phyloP scores from a whole-genome alignment of 2,888 invertebrate species.

The Drosophila conformis region DNA sequence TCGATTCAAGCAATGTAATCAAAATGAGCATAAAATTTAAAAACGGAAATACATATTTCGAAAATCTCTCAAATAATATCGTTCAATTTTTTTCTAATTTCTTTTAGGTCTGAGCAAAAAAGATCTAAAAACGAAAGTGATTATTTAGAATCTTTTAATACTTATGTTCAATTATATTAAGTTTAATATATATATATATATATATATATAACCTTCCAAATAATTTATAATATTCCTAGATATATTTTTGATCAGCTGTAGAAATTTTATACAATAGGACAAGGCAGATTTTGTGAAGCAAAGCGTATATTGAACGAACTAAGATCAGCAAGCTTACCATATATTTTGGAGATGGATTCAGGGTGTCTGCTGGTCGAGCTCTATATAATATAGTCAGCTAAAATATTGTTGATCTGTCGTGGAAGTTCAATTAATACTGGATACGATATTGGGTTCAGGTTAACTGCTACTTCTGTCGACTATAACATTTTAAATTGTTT shows the following conservation, averaged over 20 bases:
- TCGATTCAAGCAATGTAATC: not conserved
- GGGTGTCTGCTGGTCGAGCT: not conserved
- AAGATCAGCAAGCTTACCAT: not conserved
- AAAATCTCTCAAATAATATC: not conserved
- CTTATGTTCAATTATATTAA: not conserved
- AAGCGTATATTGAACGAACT: not conserved
- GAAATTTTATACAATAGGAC: not conserved
- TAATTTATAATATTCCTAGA: not conserved
- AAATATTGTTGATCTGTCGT: not conserved
- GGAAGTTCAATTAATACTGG: not conserved
- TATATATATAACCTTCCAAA: no score
- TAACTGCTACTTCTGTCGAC: not conserved
- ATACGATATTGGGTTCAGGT: not conserved
- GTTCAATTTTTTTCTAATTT: not conserved
- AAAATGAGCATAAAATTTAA: not conserved
- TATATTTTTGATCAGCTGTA: not conserved
- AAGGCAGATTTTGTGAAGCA: no score
- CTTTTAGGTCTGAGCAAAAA: not conserved
- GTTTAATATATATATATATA: not conserved
- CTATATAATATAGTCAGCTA: not conserved
- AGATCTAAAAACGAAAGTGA: not conserved
- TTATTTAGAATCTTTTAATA: not conserved
- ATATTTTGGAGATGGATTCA: not conserved
- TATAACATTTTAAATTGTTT: not conserved
- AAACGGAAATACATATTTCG: not conserved